Percentiles rank a stretch among this genome's conserved stretches.
phyloP scores from a whole-genome alignment of 1,140 invertebrate genomes.

The Xylocopa sonorina region DNA sequence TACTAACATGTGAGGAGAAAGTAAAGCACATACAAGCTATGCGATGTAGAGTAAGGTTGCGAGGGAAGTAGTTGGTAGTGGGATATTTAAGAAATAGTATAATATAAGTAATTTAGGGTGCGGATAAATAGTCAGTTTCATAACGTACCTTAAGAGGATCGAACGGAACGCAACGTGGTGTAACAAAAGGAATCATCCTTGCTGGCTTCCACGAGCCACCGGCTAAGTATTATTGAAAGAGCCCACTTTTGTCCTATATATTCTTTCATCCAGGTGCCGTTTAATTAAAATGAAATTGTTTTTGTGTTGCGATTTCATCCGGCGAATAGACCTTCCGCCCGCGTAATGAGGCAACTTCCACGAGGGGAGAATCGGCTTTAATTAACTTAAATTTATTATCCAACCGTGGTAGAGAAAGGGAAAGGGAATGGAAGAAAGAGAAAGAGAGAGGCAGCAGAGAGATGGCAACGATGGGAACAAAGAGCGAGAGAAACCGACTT shows the following conservation, averaged over 20 bases:
- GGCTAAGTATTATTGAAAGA: constrained; percentile 10
- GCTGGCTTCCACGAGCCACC: not conserved
- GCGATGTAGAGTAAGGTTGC: too few relatives aligned
- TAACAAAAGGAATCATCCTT: not conserved
- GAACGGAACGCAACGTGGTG: not conserved
- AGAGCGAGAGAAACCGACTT: constrained; percentile 4
- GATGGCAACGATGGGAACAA: not conserved
- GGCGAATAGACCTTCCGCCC: constrained; percentile 44
- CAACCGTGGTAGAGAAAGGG: constrained; percentile 14
- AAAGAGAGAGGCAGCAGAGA: not conserved
- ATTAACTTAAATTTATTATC: constrained; percentile 68
- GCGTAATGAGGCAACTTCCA: constrained; percentile 59
- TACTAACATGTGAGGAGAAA: too few relatives aligned
- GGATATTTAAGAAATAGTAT: not conserved
- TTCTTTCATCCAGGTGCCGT: constrained; percentile 18
- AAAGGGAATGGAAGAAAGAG: not conserved
- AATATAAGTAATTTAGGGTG: too few relatives aligned
- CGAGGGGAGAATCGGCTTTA: constrained; percentile 58
- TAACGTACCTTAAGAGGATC: not conserved
- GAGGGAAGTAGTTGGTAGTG: not conserved
- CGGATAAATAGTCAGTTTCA: not conserved
- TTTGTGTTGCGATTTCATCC: constrained; percentile 50
- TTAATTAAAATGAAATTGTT: constrained; percentile 66
- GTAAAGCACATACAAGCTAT: too few relatives aligned
- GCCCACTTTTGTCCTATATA: not conserved